Evolutionary conservation across 2,888 invertebrate genomes (phyloP).

Genomic region (Eumacrocentrus americanus): DNA sequence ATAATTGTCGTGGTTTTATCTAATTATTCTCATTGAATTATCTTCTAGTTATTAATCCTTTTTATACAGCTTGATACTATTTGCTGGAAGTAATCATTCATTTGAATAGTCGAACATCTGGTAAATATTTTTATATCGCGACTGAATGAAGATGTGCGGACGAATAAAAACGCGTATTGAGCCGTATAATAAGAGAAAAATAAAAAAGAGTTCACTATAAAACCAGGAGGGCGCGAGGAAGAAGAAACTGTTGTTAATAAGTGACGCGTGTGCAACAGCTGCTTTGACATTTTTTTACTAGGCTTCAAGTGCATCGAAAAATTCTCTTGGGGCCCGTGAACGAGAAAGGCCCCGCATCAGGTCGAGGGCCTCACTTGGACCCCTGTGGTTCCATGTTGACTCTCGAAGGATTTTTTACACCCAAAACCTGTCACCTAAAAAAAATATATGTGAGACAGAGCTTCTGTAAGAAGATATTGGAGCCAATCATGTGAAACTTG

Average conservation of each 20-base stretch:
- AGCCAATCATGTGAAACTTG: no score
- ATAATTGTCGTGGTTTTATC: neutral
- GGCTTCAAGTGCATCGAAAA: slow-evolving; percentile 18
- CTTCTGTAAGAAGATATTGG: no score
- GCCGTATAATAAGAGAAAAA: slow-evolving; percentile 27
- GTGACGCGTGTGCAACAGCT: slow-evolving; percentile 60
- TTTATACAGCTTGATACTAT: neutral
- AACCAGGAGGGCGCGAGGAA: slow-evolving; percentile 34
- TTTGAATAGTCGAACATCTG: slow-evolving; percentile 1
- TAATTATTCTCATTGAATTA: neutral
- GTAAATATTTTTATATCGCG: slow-evolving; percentile 13
- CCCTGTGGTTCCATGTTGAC: slow-evolving; percentile 4
- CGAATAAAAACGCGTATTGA: slow-evolving; percentile 23
- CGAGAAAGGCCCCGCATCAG: slow-evolving; percentile 46
- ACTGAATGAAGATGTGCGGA: slow-evolving; percentile 12
- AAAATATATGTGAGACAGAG: no score
- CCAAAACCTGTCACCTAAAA: neutral
- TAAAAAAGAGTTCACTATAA: slow-evolving; percentile 27
- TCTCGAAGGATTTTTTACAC: neutral
- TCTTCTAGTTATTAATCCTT: neutral
- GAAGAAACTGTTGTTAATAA: slow-evolving; percentile 54
- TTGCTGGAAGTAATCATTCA: neutral
- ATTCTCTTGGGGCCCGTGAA: slow-evolving; percentile 34
- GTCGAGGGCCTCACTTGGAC: slow-evolving; percentile 25
- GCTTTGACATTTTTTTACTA: slow-evolving; percentile 52